Evolutionary conservation across 2,113 vertebrate species (phyloP), one percentile per base, ranked within the genome.

Genomic region (Rhegmatorhina hoffmannsi): DNA sequence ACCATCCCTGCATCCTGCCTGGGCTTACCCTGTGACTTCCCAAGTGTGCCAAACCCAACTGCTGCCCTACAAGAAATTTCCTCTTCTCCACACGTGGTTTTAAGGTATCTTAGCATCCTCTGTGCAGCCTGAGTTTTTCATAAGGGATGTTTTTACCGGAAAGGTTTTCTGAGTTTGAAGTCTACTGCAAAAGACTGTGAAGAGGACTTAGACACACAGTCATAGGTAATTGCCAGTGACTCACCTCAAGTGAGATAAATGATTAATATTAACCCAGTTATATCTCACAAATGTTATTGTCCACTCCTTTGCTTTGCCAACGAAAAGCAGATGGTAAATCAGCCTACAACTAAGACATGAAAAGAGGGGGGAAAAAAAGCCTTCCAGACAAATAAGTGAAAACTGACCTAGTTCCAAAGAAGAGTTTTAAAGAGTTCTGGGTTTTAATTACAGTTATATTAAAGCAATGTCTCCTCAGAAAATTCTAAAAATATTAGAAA

Each of bases 281-380:
- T 47, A 90, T 91, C 82, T 87, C 93, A 95, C 85, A 93, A 96
- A 97, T 97, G 86, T 85, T 92, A 94, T 94, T 72, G 85, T 91
- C 67, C 20, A 4, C 82, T 97, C 88, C 81, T 96, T 96, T 88
- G 93, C 96, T 97, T 95, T 97, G 96, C 97, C 97, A 97, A 96
- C 86, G 91, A 82, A 95, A 98, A 87, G 97, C 97, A 98, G 98
- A 98, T 98, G 98, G 97, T 85, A 95, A 97, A 75, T 95, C 89
- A 96, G 93, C 95, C 96, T 96, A 97, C 89, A 97, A 97, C 94
- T 96, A 96, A 97, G 88, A 58, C 82, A 95, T 50, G 31, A 78
- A 69, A 84, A 81, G 92, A 62, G 40, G 12, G 40, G 8, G 20
- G 63, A 58, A 69, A 89, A 88, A 96, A 97, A 14, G 60, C 93